Percentiles rank a stretch among this genome's conserved stretches.
phyloP scores from a whole-genome alignment of 53 echinoderm and acorn worm species.

The Antedon mediterranea region DNA sequence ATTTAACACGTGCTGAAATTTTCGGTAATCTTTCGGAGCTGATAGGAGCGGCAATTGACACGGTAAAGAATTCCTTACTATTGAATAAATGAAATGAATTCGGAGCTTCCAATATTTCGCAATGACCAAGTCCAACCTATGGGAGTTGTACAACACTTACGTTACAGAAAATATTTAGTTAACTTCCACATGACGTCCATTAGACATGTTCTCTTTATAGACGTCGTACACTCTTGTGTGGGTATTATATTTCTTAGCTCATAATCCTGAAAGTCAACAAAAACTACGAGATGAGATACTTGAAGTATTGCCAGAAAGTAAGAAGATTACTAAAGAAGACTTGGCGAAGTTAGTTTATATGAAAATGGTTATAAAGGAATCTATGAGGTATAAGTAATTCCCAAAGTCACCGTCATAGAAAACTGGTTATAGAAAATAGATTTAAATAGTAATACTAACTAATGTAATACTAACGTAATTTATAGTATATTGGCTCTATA shows the following conservation, averaged over 20 bases:
- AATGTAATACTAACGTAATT: too few relatives aligned
- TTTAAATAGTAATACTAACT: too few relatives aligned
- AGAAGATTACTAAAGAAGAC: neutral
- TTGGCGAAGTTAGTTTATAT: neutral
- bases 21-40: neutral
- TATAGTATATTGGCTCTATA: too few relatives aligned
- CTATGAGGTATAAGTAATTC: neutral
- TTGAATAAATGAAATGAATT: too few relatives aligned
- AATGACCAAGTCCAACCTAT: too few relatives aligned
- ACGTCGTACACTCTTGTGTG: constrained; percentile 31
- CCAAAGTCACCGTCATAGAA: too few relatives aligned
- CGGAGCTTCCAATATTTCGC: too few relatives aligned
- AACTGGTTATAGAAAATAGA: too few relatives aligned
- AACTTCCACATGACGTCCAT: too few relatives aligned
- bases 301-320: neutral
- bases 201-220: neutral
- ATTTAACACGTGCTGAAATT: neutral
- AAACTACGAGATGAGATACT: constrained; percentile 36
- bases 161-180: too few relatives aligned
- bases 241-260: constrained; percentile 24
- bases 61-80: neutral
- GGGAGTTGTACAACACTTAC: too few relatives aligned
- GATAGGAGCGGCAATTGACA: neutral
- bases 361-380: neutral
- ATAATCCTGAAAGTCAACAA: constrained; percentile 21